Conservation (phyloP, 2,888 invertebrate genomes). For the Xanthia togata region DNA sequence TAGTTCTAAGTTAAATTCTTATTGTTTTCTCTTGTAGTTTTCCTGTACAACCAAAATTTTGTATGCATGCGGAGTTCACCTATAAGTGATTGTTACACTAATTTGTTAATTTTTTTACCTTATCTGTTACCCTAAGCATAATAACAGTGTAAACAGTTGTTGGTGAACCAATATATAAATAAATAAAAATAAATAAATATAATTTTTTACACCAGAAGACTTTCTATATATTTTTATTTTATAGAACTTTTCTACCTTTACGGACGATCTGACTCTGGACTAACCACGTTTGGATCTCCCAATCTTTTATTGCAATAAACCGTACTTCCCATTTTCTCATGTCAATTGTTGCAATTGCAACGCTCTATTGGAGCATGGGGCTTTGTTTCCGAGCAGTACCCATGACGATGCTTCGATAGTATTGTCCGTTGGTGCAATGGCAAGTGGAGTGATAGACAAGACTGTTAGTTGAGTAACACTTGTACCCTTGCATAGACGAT, state of each 20-base stretch:
- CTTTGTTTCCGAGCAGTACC: constrained; percentile 81
- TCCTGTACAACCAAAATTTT: too few relatives aligned
- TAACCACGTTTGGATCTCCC: not conserved
- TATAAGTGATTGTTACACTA: too few relatives aligned
- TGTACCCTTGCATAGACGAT: not conserved
- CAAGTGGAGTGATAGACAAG: constrained; percentile 48
- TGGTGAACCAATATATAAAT: too few relatives aligned
- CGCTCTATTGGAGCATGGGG: constrained; percentile 88
- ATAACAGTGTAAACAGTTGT: too few relatives aligned
- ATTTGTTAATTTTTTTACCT: too few relatives aligned
- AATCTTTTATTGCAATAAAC: constrained; percentile 48
- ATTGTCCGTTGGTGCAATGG: constrained; percentile 58
- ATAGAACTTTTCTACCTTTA: not conserved
- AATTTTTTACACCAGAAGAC: not conserved
- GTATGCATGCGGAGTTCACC: too few relatives aligned
- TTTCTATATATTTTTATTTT: not conserved
- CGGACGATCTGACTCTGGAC: not conserved
- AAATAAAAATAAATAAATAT: too few relatives aligned
- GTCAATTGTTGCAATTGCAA: constrained; percentile 86
- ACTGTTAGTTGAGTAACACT: constrained; percentile 30
- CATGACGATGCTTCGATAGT: constrained; percentile 79
- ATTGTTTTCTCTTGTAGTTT: too few relatives aligned
- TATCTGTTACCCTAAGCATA: too few relatives aligned
- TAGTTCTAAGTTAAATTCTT: too few relatives aligned
- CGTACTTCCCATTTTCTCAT: constrained; percentile 80